phyloP scores from a whole-genome alignment of 1,140 invertebrate species.

The Drosophila saltans region DNA sequence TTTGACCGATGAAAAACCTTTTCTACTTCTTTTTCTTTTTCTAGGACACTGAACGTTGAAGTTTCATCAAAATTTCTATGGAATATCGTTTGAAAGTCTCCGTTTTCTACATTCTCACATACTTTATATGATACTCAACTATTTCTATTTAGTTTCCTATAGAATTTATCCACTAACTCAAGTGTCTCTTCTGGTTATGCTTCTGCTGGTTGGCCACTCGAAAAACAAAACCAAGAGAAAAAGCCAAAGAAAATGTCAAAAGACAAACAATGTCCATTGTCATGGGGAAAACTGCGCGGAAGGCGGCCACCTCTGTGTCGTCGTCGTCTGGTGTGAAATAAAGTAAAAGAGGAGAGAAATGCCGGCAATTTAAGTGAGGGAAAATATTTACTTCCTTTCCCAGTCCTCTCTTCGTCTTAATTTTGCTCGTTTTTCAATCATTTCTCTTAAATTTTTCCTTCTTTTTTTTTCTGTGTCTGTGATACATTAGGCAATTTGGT shows the following conservation, averaged over 20 bases:
- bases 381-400: background rate
- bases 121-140: too few species aligned
- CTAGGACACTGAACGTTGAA: too few species aligned
- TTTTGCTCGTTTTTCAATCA: conserved; percentile 10
- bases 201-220: background rate
- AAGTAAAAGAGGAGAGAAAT: background rate
- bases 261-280: conserved; percentile 12
- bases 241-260: conserved; percentile 35
- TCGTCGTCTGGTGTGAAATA: background rate
- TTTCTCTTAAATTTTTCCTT: background rate
- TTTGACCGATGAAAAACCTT: too few species aligned
- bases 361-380: conserved; percentile 1
- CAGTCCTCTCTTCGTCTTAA: too few species aligned
- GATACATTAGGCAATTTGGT: background rate
- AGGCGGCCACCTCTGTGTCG: background rate
- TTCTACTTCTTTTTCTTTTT: too few species aligned
- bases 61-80: background rate
- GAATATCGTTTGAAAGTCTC: too few species aligned
- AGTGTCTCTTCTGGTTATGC: conserved; percentile 2
- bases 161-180: background rate
- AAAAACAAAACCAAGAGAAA: conserved; percentile 2
- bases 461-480: background rate
- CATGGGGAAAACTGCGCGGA: background rate
- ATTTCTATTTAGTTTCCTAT: background rate
- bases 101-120: too few species aligned